These are phyloP conservation scores for Cardiocondyla obscurior DNA, from an alignment of 1,140 invertebrate species.

Conservation along the genomic window DNA sequence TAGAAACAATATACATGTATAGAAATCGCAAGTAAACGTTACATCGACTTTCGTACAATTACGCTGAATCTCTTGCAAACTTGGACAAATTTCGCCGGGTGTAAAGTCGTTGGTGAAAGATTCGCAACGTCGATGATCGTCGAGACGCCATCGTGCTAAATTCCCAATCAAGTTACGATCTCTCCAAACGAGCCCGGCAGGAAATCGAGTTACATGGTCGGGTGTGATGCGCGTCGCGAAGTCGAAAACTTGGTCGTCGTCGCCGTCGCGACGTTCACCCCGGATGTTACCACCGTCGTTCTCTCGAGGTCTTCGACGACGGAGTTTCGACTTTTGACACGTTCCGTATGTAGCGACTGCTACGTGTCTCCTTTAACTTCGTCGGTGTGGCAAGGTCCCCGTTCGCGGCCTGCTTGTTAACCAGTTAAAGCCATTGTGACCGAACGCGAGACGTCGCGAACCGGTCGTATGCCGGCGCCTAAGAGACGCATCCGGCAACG, in stretches of 20 bases:
- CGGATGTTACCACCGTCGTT: constrained; percentile 6
- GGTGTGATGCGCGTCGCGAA: background rate
- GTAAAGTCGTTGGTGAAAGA: constrained; percentile 21
- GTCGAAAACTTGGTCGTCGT: constrained; percentile 42
- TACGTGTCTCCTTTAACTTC: constrained; percentile 45
- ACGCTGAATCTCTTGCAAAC: background rate
- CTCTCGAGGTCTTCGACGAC: constrained; percentile 26
- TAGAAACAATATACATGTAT: too few species aligned
- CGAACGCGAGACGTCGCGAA: constrained; percentile 37
- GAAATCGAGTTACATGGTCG: constrained; percentile 44
- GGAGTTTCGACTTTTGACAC: constrained; percentile 65
- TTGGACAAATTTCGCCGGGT: background rate
- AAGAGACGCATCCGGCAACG: constrained; percentile 65
- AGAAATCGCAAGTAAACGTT: background rate
- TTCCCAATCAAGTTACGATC: constrained; percentile 37
- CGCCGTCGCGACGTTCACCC: constrained; percentile 17
- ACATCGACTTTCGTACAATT: background rate
- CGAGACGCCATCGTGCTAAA: background rate
- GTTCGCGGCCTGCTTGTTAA: constrained; percentile 64
- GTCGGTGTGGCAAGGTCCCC: background rate
- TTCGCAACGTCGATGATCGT: constrained; percentile 28
- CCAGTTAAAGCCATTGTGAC: constrained; percentile 70
- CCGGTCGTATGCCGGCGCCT: constrained; percentile 28
- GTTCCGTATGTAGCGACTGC: constrained; percentile 31
- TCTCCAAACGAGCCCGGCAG: constrained; percentile 35